Conservation (phyloP, 2,113 vertebrate species). For the Tauraco erythrolophus region DNA sequence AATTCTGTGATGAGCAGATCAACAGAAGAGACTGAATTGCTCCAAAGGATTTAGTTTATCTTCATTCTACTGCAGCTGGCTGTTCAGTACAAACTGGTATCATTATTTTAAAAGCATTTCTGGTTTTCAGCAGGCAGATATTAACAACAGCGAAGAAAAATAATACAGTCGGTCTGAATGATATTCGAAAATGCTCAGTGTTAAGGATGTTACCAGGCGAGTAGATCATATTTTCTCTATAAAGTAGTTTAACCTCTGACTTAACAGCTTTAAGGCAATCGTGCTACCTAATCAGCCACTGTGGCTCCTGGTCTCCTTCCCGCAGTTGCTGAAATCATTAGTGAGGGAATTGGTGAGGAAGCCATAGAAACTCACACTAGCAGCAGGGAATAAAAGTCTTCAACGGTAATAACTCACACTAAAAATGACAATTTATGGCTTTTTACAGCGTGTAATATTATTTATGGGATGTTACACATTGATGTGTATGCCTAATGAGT, state of each 20-base stretch:
- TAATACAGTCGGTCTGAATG: not conserved
- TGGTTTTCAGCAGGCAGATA: not conserved
- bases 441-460: constrained; percentile 60
- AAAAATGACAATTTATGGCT: constrained; percentile 61
- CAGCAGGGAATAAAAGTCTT: constrained; percentile 55
- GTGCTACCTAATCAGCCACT: constrained; percentile 43
- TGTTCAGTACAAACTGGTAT: not conserved
- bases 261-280: constrained; percentile 55
- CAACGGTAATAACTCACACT: constrained; percentile 52
- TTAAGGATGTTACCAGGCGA: not conserved
- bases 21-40: not conserved
- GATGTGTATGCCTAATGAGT: constrained; percentile 50
- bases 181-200: not conserved
- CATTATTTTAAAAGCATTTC: constrained; percentile 4
- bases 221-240: constrained; percentile 40
- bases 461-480: constrained; percentile 45
- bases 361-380: constrained; percentile 32
- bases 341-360: constrained; percentile 36
- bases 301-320: constrained; percentile 11
- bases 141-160: not conserved
- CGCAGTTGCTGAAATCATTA: constrained; percentile 57
- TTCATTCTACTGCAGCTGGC: not conserved
- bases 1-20: not conserved
- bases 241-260: constrained; percentile 63
- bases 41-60: not conserved